phyloP scores from a whole-genome alignment of 2,113 vertebrate species.

The Zapus hudsonius region DNA sequence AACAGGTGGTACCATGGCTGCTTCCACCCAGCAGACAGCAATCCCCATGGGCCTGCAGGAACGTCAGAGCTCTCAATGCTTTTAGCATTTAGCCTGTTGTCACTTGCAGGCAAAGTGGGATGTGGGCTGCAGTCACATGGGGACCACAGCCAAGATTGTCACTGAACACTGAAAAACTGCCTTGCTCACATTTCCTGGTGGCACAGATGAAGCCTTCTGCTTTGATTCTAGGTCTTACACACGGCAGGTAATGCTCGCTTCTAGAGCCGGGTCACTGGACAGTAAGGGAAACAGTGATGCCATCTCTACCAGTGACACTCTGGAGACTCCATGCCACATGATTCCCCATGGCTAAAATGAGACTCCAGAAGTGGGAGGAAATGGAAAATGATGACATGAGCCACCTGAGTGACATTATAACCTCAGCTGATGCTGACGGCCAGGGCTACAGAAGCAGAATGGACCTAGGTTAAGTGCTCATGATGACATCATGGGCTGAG shows the following conservation, averaged over 20 bases:
- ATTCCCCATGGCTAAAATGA: conserved; percentile 56
- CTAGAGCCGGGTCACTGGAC: background rate
- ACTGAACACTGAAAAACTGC: background rate
- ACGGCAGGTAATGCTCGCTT: background rate
- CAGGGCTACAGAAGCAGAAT: background rate
- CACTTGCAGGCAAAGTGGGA: background rate
- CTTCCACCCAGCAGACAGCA: background rate
- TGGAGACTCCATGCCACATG: background rate
- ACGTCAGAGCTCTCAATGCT: background rate
- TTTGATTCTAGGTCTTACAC: background rate
- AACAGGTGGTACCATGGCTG: background rate
- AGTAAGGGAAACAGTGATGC: background rate
- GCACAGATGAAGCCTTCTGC: background rate
- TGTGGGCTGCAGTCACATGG: background rate
- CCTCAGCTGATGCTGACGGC: background rate
- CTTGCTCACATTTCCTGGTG: background rate
- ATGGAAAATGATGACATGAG: conserved; percentile 62
- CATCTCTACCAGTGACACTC: conserved; percentile 39
- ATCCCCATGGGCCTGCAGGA: background rate
- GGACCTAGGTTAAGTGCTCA: background rate
- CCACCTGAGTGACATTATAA: background rate
- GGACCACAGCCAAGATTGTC: background rate
- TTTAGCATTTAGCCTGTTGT: background rate
- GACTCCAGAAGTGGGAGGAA: conserved; percentile 11
- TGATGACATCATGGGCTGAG: background rate